Evolutionary conservation across 2,113 vertebrate genomes (phyloP), one percentile per base, ranked within the genome.

Genomic region (Candoia aspera): DNA sequence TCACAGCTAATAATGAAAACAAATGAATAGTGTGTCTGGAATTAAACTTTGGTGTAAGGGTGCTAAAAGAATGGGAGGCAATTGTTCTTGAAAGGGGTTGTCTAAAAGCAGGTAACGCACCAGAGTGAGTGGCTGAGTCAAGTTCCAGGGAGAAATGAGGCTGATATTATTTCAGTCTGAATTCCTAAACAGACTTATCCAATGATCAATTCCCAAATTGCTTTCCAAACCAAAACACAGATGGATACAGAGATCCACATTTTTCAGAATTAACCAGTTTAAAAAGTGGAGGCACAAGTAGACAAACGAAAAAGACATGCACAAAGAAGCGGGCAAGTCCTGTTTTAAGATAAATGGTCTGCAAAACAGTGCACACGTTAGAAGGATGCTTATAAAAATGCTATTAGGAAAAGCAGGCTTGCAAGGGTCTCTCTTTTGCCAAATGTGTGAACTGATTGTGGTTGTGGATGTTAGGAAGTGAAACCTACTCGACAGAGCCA

Each of bases 1-100:
- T 94, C 91, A 8, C 6, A 90, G 73, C 83, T 90, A 90, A 91
- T 89, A 60, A 6, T 94, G 88, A 92, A 92, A 95, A 10, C 8
- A 90, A 86, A 91, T 88, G 86, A 91, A 89, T 23, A 11, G 42
- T 26, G 12, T 62, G 6, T 46, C 21, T 93, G 1, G 93, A 94
- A 88, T 53, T 4, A 88, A 94, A 93, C 87, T 24, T 92, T 89
- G 73, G 26, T 59, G 10, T 85, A 73, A 68, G 58, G 10, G 26
- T 88, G 68, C 15, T 33, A 10, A 55, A 55, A 42, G 3, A 13
- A 37, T 13, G 1, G 13, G 59, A 84, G 92, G 24, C 54, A 83
- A 1, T 86, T 92, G 17, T 87, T 95, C 53, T 0, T 11, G 26
- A 94, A 91, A 62, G 5, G 58, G n/a, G 58, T 92, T 53, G 57